Conservation (phyloP, 2,888 invertebrate species). For the Synanthedon myopaeformis region DNA sequence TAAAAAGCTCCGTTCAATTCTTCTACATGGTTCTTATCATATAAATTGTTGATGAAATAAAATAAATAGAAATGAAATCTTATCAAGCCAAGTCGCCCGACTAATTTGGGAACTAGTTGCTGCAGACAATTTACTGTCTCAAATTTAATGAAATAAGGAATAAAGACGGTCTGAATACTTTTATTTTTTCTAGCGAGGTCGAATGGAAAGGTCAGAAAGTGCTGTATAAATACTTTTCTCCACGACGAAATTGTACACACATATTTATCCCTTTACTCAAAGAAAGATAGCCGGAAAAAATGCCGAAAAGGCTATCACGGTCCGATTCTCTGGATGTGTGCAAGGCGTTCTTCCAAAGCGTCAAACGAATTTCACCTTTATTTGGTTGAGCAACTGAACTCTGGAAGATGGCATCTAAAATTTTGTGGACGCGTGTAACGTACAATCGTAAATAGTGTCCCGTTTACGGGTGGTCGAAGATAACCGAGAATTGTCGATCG, state of each 20-base stretch:
- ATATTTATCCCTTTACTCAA: conserved; percentile 43
- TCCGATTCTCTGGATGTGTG: conserved; percentile 30
- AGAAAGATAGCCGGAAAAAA: conserved; percentile 52
- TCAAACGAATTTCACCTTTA: conserved; percentile 21
- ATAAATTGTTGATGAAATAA: no score
- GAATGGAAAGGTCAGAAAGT: background rate
- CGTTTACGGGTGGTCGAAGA: conserved; percentile 41
- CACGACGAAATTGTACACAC: conserved; percentile 24
- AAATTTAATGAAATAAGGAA: no score
- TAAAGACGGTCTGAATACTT: background rate
- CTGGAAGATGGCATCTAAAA: conserved; percentile 2
- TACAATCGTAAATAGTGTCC: conserved; percentile 43
- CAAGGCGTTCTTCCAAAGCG: conserved; percentile 5
- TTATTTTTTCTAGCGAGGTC: background rate
- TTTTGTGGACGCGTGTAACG: conserved; percentile 23
- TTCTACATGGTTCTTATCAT: no score
- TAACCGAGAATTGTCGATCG: conserved; percentile 40
- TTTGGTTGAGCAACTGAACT: conserved; percentile 6
- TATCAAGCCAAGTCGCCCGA: no score
- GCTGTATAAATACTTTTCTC: conserved; percentile 1
- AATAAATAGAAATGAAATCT: no score
- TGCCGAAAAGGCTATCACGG: conserved; percentile 44
- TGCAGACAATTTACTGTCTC: no score
- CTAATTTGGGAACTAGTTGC: no score
- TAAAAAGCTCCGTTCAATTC: no score